phyloP scores from a whole-genome alignment of 2,113 vertebrate genomes.

The Erythrolamprus reginae region DNA sequence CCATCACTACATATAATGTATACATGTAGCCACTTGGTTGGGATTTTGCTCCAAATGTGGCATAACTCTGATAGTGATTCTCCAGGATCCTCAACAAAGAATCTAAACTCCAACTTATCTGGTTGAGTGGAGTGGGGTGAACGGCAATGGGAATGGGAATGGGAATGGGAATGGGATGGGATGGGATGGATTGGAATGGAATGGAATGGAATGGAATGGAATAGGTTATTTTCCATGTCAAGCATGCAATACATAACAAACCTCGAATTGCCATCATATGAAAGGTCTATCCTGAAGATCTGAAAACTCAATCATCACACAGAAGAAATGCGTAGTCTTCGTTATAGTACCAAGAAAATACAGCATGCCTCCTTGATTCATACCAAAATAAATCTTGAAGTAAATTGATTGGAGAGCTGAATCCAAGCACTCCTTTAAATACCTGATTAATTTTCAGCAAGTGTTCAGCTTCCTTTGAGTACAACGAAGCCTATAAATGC shows the following conservation, averaged over 20 bases:
- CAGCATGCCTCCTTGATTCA: background rate
- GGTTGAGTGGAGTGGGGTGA: background rate
- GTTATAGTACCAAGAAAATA: background rate
- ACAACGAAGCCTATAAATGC: background rate
- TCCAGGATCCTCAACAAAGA: background rate
- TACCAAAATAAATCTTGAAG: background rate
- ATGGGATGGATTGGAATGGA: background rate
- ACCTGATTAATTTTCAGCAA: constrained; percentile 3
- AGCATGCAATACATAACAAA: background rate
- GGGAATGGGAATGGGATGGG: background rate
- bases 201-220: background rate
- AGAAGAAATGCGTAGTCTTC: background rate
- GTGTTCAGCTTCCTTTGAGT: background rate
- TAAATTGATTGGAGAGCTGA: background rate
- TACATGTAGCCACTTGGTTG: background rate
- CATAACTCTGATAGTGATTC: background rate
- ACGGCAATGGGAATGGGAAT: too few relatives aligned
- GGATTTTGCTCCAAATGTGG: background rate
- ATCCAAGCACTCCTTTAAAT: background rate
- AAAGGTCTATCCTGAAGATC: background rate
- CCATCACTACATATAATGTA: too few relatives aligned
- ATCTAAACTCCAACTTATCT: background rate
- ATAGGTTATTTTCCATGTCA: background rate
- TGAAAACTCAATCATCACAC: background rate
- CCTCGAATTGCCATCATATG: background rate